Evolutionary conservation across 2,797 vertebrate genomes (phyloP).

Genomic region (Sphaeramia orbicularis): DNA sequence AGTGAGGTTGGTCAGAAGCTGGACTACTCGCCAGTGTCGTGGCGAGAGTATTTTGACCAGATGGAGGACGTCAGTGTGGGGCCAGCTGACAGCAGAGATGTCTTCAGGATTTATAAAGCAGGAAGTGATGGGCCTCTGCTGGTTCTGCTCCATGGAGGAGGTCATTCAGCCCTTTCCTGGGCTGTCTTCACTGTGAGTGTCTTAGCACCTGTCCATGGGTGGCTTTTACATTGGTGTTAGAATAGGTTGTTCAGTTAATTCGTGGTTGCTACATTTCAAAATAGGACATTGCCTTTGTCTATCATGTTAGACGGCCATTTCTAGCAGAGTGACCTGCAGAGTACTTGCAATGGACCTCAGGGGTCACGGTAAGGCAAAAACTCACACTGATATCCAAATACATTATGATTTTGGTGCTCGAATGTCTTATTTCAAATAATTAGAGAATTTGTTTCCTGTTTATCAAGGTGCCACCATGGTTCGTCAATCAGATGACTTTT

Average conservation of each 20-base stretch:
- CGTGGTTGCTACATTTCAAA: neutral
- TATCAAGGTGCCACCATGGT: constrained; percentile 70
- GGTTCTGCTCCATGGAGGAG: constrained; percentile 79
- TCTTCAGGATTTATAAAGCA: constrained; percentile 74
- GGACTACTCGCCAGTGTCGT: constrained; percentile 79
- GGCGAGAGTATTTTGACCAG: constrained; percentile 79
- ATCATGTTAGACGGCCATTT: constrained; percentile 75
- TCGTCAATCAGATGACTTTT: constrained; percentile 75
- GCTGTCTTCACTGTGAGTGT: constrained; percentile 77
- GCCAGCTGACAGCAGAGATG: constrained; percentile 63
- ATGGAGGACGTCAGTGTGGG: constrained; percentile 77
- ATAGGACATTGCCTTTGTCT: neutral
- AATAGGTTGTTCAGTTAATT: neutral
- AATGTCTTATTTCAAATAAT: fast-evolving
- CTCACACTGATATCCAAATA: too few relatives aligned
- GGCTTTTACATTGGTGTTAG: too few relatives aligned
- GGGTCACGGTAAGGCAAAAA: constrained; percentile 73
- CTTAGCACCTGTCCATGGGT: neutral
- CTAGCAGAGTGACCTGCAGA: constrained; percentile 71
- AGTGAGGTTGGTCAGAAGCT: constrained; percentile 48
- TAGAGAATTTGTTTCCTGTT: neutral
- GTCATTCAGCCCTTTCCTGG: constrained; percentile 80
- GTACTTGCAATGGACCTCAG: constrained; percentile 80
- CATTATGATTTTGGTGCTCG: neutral
- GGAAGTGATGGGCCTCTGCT: constrained; percentile 74